Evolutionary conservation across 2,113 vertebrate species (phyloP).

Genomic region (Oriolus oriolus): DNA sequence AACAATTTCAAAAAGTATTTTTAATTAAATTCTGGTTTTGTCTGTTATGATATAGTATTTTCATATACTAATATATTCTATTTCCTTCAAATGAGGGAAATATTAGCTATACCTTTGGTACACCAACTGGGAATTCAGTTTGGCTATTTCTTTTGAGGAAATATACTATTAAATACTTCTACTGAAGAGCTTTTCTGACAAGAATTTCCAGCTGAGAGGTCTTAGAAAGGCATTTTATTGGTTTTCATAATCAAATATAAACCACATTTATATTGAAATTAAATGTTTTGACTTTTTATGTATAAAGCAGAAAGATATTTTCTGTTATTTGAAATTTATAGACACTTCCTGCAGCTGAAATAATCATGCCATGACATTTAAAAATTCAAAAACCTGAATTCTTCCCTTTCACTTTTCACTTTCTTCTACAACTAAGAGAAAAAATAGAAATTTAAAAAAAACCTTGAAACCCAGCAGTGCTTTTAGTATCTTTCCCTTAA

Average conservation of each 20-base stretch:
- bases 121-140: not conserved
- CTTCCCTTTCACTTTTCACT: not conserved
- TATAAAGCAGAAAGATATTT: not conserved
- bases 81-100: not conserved
- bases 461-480: accelerated
- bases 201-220: not conserved
- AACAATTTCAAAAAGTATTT: not conserved
- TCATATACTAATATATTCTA: not conserved
- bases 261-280: not conserved
- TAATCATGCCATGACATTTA: not conserved
- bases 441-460: not conserved
- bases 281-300: not conserved
- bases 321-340: not conserved
- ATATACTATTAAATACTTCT: not conserved
- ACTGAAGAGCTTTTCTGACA: not conserved
- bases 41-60: not conserved
- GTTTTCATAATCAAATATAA: not conserved
- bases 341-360: not conserved
- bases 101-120: not conserved
- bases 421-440: not conserved
- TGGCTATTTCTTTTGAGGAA: not conserved
- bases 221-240: not conserved
- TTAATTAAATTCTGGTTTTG: not conserved
- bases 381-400: not conserved
- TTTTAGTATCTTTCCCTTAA: not conserved